Conservation (phyloP, 2,113 vertebrate genomes). For the Anseranas semipalmata region DNA sequence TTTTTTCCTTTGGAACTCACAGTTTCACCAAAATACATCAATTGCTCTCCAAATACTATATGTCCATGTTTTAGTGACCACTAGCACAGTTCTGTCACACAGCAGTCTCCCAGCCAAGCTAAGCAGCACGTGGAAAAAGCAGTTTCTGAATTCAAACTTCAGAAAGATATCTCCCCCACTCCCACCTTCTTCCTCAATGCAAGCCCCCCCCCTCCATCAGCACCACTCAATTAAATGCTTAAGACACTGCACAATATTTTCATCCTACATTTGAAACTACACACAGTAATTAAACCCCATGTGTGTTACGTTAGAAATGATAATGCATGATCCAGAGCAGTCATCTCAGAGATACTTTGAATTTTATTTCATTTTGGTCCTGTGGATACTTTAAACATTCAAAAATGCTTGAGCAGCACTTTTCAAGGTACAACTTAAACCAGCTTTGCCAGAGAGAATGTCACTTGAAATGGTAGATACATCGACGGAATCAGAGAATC, state of each 20-base stretch:
- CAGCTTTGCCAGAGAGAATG: slow-evolving; percentile 64
- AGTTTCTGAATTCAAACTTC: not conserved
- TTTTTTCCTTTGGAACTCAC: not conserved
- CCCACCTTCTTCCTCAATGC: accelerated
- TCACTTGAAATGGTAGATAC: slow-evolving; percentile 39
- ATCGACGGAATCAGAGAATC: slow-evolving; percentile 43
- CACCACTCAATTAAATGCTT: not conserved
- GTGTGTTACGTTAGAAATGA: not conserved
- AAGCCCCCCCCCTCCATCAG: not conserved
- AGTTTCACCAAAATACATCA: not conserved
- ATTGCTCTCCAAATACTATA: not conserved
- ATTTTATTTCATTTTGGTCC: not conserved
- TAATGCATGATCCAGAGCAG: not conserved
- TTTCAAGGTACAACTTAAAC: slow-evolving; percentile 51
- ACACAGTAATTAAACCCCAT: not conserved
- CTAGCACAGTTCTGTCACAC: not conserved
- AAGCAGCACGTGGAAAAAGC: not conserved
- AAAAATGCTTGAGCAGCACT: slow-evolving; percentile 37
- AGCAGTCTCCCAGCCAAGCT: not conserved
- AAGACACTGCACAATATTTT: not conserved
- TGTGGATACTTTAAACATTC: slow-evolving; percentile 35
- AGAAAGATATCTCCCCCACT: not conserved
- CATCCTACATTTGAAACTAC: not conserved
- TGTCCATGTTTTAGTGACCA: not conserved
- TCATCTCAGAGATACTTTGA: not conserved